Base-by-base conservation (phyloP, 2,113 vertebrate genomes). In the Nipponia nippon region DNA sequence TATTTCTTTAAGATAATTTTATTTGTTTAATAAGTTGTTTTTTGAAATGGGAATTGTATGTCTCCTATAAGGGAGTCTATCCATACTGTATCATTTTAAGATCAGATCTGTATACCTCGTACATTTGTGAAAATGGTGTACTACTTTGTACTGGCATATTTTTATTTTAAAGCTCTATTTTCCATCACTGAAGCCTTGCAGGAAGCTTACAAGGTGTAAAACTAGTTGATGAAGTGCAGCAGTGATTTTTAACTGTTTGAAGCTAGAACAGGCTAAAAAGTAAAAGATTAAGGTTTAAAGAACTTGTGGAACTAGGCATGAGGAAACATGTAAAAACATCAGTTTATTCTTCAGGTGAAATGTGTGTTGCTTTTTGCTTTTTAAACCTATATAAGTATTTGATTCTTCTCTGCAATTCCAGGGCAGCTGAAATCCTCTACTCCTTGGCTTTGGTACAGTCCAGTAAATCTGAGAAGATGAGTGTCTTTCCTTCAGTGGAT, bases 371-470 rank as follows among this genome's bases (percentile, higher is more conserved):
- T 73, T 88, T 93, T 75, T 91, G 13, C 10, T 42, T 76, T 69
- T 78, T 75, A 67, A 65, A 34, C 6, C 4, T 55, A 2, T 67
- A 58, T 42, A 63, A 86, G 50, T 69, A 71, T 32, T 78, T 50
- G 16, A 40, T 76, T 84, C 19, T 94, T 92, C 23, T 98, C 89
- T 97, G n/a, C 86, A 29, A 87, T 91, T 97, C 40, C 95, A 99
- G 99, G 97, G 94, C 98, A 67, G 98, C 99, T 88, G 99, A 99
- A 98, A 99, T 99, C 63, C 98, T 99, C 53, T 99, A 99, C 96
- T 98, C 98, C 87, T 96, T 99, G 44, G 98, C 99, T 49, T 63
- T 99, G 96, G 98, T 98, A 52, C 98, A 98, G 93, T 98, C 98
- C 83, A 94, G 97, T 96, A 99, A 97, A 96, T 84, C 69, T 53